phyloP scores from a whole-genome alignment of 2,797 vertebrate species.

The Chelmon rostratus region DNA sequence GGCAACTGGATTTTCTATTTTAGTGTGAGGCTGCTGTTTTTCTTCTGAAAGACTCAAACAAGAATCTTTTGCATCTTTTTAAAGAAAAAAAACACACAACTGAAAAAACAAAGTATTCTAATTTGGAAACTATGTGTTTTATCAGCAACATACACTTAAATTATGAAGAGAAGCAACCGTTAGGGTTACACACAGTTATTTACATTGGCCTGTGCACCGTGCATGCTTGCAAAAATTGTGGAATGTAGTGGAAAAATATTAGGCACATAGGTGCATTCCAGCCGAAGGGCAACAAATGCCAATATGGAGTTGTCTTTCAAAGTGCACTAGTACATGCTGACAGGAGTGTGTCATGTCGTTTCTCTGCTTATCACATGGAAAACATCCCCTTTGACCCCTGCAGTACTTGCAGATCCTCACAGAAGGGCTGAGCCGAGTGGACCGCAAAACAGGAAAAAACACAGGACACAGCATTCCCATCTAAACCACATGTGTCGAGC shows the following conservation, averaged over 20 bases:
- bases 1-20: background rate
- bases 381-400: slow-evolving; percentile 36
- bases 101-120: background rate
- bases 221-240: background rate
- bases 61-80: background rate
- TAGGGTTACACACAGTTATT: slow-evolving; percentile 2
- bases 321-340: slow-evolving; percentile 24
- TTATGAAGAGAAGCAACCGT: slow-evolving; percentile 17
- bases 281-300: slow-evolving; percentile 21
- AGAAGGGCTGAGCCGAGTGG: slow-evolving; percentile 29
- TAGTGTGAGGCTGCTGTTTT: background rate
- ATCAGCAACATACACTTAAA: background rate
- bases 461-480: slow-evolving; percentile 29
- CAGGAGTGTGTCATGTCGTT: slow-evolving; percentile 30
- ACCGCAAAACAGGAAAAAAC: slow-evolving; percentile 44
- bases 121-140: background rate
- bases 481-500: slow-evolving; percentile 26
- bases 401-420: slow-evolving; percentile 15
- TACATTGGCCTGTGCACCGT: slow-evolving; percentile 7
- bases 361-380: slow-evolving; percentile 34
- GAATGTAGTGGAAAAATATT: slow-evolving; percentile 12
- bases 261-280: background rate
- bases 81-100: background rate
- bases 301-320: slow-evolving; percentile 28
- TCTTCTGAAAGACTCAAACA: background rate